Conservation (phyloP, 1,140 invertebrate species). For the Cecropterus lyciades region DNA sequence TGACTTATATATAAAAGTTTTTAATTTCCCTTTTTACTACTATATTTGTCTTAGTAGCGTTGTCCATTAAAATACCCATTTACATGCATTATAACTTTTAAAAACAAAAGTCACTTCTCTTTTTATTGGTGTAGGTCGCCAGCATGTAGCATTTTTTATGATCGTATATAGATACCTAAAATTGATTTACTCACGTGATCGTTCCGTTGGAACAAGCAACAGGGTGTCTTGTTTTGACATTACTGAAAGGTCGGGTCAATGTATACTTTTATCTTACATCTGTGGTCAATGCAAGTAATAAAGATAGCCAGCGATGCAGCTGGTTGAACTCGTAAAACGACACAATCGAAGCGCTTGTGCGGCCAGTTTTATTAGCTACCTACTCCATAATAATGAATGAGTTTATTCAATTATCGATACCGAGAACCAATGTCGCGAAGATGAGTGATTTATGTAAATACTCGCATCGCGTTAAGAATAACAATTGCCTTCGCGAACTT, state of each 20-base stretch:
- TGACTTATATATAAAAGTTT: no score
- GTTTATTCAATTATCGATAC: slow-evolving; percentile 82
- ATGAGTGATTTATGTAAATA: slow-evolving; percentile 66
- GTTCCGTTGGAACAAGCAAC: slow-evolving; percentile 10
- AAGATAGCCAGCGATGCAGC: slow-evolving; percentile 77
- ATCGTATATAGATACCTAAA: no score
- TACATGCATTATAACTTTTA: no score
- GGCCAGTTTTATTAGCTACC: slow-evolving; percentile 66
- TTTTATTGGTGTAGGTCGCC: no score
- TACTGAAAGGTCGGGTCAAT: slow-evolving; percentile 57
- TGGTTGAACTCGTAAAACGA: slow-evolving; percentile 73
- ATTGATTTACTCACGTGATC: slow-evolving; percentile 13
- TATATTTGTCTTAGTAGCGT: no score
- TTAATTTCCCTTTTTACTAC: no score
- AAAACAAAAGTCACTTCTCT: no score
- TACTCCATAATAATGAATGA: slow-evolving; percentile 76
- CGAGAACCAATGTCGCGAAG: slow-evolving; percentile 66
- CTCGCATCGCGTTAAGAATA: slow-evolving; percentile 20
- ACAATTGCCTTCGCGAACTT: slow-evolving; percentile 46
- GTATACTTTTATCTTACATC: slow-evolving; percentile 59
- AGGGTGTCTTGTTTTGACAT: slow-evolving; percentile 38
- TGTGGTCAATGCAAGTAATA: slow-evolving; percentile 75
- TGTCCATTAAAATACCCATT: no score
- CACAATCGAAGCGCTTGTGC: slow-evolving; percentile 73
- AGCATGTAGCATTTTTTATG: no score